phyloP scores from a whole-genome alignment of 2,888 invertebrate species.

The Camponotus fellah region DNA sequence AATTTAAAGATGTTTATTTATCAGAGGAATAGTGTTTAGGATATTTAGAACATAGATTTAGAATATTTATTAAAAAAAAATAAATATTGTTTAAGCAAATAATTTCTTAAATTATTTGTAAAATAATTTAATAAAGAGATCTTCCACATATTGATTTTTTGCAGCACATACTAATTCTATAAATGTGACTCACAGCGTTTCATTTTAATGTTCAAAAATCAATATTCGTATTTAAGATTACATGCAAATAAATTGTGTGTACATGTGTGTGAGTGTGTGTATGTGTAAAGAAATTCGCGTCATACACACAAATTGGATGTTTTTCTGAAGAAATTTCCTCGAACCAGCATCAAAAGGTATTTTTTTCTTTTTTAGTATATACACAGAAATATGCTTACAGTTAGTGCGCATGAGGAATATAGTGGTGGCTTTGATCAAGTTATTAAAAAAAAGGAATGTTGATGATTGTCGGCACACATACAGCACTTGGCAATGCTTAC shows the following conservation, averaged over 20 bases:
- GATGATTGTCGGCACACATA: constrained; percentile 86
- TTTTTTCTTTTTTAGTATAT: constrained; percentile 69
- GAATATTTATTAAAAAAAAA: not conserved
- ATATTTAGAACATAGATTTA: not conserved
- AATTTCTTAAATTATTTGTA: not conserved
- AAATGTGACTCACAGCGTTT: constrained; percentile 15
- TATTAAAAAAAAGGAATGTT: constrained; percentile 82
- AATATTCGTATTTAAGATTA: constrained; percentile 62
- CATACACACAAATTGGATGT: constrained; percentile 52
- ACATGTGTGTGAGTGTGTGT: constrained; percentile 22
- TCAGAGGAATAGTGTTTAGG: not conserved
- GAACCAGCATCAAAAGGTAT: constrained; percentile 68
- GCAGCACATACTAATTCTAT: constrained; percentile 16
- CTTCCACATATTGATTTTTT: not conserved
- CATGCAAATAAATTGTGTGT: constrained; percentile 64
- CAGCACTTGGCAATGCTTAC: constrained; percentile 86
- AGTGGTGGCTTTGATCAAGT: constrained; percentile 78
- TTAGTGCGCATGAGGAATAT: constrained; percentile 78
- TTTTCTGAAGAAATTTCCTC: constrained; percentile 59
- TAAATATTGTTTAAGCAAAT: not conserved
- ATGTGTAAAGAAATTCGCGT: constrained; percentile 51
- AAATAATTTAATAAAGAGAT: not conserved
- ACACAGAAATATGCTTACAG: constrained; percentile 72
- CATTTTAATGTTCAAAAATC: constrained; percentile 9
- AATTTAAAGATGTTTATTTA: not conserved